Percentiles rank a stretch among this genome's conserved stretches.
Conservation (phyloP, 1,140 invertebrate species). For the Phthorimaea operculella region DNA sequence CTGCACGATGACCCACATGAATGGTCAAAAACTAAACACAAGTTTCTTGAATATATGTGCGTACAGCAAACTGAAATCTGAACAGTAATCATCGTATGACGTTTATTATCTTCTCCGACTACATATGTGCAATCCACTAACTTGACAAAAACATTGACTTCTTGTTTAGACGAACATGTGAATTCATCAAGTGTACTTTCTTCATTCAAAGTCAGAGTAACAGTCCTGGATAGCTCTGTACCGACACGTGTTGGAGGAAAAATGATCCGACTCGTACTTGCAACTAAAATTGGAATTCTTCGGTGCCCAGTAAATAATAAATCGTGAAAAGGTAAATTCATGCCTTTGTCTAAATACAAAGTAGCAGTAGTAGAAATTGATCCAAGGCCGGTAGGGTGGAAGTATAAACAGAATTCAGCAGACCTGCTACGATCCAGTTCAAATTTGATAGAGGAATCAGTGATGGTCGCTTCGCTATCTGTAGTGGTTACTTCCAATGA, state of each 20-base stretch:
- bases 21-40: slow-evolving; percentile 38
- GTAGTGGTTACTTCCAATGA: slow-evolving; percentile 32
- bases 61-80: slow-evolving; percentile 33
- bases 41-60: slow-evolving; percentile 23
- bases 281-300: slow-evolving; percentile 32
- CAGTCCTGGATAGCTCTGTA: slow-evolving; percentile 19
- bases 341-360: slow-evolving; percentile 49
- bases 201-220: slow-evolving; percentile 37
- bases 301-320: slow-evolving; percentile 49
- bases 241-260: slow-evolving; percentile 43
- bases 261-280: slow-evolving; percentile 39
- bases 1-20: slow-evolving; percentile 40
- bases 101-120: slow-evolving; percentile 10
- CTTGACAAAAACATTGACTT: slow-evolving; percentile 29
- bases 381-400: slow-evolving; percentile 49
- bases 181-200: slow-evolving; percentile 32
- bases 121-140: slow-evolving; percentile 27
- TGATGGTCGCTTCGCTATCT: slow-evolving; percentile 30
- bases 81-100: slow-evolving; percentile 30
- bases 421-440: slow-evolving; percentile 31
- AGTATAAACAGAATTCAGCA: slow-evolving; percentile 35
- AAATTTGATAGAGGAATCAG: slow-evolving; percentile 48
- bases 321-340: slow-evolving; percentile 47
- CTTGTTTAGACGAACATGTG: slow-evolving; percentile 38
- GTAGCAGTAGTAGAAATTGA: slow-evolving; percentile 43